Conservation (phyloP, 2,888 invertebrate species). For the Macrophya annulata region DNA sequence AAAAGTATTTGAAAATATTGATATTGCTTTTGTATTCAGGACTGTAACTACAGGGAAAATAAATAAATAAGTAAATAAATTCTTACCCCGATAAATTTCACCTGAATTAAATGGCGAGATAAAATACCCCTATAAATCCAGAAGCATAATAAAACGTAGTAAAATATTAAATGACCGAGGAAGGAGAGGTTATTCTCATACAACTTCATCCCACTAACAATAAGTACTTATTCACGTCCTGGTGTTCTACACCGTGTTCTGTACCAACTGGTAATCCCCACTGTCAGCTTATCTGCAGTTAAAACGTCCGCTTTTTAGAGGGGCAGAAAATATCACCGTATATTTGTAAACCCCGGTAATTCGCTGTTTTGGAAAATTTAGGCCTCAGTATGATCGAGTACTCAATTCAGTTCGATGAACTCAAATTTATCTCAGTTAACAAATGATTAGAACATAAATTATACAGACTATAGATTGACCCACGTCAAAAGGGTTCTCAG, state of each 20-base stretch:
- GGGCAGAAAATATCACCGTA: slow-evolving; percentile 12
- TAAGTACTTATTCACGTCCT: slow-evolving; percentile 32
- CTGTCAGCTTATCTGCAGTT: slow-evolving; percentile 36
- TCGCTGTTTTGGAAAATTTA: not conserved
- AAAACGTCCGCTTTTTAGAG: slow-evolving; percentile 18
- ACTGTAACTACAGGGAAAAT: not conserved
- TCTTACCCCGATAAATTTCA: slow-evolving; percentile 15
- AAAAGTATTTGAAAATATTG: slow-evolving; percentile 26
- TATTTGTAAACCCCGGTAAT: slow-evolving; percentile 16
- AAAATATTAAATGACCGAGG: slow-evolving; percentile 32
- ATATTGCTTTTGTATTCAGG: slow-evolving; percentile 28
- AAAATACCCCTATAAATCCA: slow-evolving; percentile 31
- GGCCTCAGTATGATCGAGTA: not conserved
- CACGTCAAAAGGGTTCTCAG: not conserved
- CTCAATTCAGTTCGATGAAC: slow-evolving; percentile 1
- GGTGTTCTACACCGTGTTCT: slow-evolving; percentile 20
- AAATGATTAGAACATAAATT: not conserved
- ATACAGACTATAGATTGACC: not conserved
- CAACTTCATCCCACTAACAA: slow-evolving; percentile 22
- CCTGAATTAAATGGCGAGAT: slow-evolving; percentile 33
- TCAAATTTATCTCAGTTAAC: not conserved
- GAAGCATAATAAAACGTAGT: slow-evolving; percentile 12
- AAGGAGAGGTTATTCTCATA: slow-evolving; percentile 30
- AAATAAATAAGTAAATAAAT: not conserved
- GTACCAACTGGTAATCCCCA: not conserved